Base-by-base conservation (phyloP, 2,113 vertebrate species). In the Columbina picui region DNA sequence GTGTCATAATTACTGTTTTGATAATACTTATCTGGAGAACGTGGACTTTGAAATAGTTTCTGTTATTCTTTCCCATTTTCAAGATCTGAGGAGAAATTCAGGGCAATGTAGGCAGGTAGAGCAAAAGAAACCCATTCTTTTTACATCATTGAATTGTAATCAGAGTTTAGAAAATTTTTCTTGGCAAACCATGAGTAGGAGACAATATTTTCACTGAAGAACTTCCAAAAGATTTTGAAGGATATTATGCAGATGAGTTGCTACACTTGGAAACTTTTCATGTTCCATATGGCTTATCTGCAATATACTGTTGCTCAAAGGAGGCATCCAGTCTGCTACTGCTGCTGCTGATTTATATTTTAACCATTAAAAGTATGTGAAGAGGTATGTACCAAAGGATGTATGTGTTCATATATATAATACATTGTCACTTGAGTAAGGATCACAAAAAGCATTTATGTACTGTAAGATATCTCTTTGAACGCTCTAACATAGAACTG, bases 241-340 rank as follows among this genome's bases (percentile, higher is more conserved):
- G 84, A 88, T 92, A 86, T 96, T 94, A 93, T 90, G 93, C 93
- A 96, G 93, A 96, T 93, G 89, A 91, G 56, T 92, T 94, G 94
- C 81, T 92, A 84, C 94, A 75, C 89, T 95, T 96, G 94, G 94
- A 89, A 94, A 94, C 91, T 96, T 84, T 89, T 94, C 80, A 60
- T 93, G 89, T 92, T 97, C 93, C 93, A 92, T 97, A 94, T 95
- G 96, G 93, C 95, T 97, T 95, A 96, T 96, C 95, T 93, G 95
- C 93, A 83, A 34, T 90, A 65, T 67, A 47, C 83, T 92, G 89
- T 83, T 96, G 90, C 94, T 95, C 88, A 92, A 89, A 94, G 91
- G 94, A 94, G 83, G 68, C 89, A 76, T 95, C 94, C 88, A 95
- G 85, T 85, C 2, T 4, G 70, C 82, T 83, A 41, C 90, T 90